Base-by-base conservation (phyloP, 2,797 vertebrate genomes). In the Carcharodon carcharias region DNA sequence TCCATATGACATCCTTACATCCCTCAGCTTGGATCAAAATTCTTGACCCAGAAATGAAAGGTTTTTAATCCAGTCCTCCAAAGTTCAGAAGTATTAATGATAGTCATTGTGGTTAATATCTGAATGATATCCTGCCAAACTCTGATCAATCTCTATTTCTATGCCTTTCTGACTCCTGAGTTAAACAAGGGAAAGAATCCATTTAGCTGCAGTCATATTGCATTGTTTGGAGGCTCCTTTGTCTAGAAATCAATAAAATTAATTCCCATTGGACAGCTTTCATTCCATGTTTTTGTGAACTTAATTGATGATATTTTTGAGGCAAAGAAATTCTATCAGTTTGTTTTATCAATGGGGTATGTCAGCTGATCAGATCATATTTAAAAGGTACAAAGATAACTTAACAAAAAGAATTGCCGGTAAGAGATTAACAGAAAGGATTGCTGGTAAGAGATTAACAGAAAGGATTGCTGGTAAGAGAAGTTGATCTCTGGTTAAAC, bases 251-350 rank as follows among this genome's bases (percentile, higher is more conserved):
- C 12, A 21, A 95, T 73, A 56, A 56, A 73, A 71, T 77, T 31
- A 95, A 73, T 77, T 95, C 69, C 94, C 45, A 73, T 56, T 95
- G 28, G 69, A 35, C 35, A 56, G 50, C 31, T 77, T 95, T 71
- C 26, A 35, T 58, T 95, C 50, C 21, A 54, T 54, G 23, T 31
- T 77, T 54, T 58, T 77, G 35, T n/a, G 11, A 73, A 95, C 69
- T 73, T 95, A 77, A 77, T 56, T 77, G 69, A 54, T 73, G 54
- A 95, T 54, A 21, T 31, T 95, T 77, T 56, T 56, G 45, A 77
- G 16, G 31, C 69, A 31, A 95, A 77, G 28, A 56, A 95, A 35
- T 56, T 58, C 45, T 73, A 54, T 73, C 54, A 63, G 58, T 63
- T 95, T 77, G 16, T 56, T 73, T 95, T 73, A n/a, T 95, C 35